Evolutionary conservation across 2,113 vertebrate species (phyloP), one percentile per base, ranked within the genome.

Genomic region (Acrocephalus arundinaceus): DNA sequence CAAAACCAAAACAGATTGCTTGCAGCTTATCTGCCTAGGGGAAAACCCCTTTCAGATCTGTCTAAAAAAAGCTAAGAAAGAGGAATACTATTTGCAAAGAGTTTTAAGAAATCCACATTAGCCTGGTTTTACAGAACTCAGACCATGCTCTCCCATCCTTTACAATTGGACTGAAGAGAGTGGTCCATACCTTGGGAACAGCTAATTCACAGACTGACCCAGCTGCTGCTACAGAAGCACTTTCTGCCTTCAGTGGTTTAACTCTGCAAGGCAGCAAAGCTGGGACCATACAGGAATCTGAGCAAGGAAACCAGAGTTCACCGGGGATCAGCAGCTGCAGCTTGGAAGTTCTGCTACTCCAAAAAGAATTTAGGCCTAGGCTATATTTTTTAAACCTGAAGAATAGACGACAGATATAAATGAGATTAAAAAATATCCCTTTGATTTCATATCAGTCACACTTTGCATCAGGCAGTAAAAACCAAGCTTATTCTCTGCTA

Each of bases 111-210:
- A 39, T 28, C 22, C 17, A 31, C 19, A 37, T 11, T 54, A 81
- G 3, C 28, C 30, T 48, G 13, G 12, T 74, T 48, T 77, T 73
- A 65, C 7, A 85, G 62, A 68, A n/a, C 15, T 35, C 1, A 0
- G 78, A 20, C 45, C 48, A 33, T 5, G 11, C 20, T 68, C 37
- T 46, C 39, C 63, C 7, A 59, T 30, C 66, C 59, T 48, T 27
- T 27, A 18, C 19, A 46, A 8, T 0, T 9, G 28, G 27, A 37
- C 68, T 48, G 22, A 15, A 52, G n/a, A 21, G 22, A 0, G 0
- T 2, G 11, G 61, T 25, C 58, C 41, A 16, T 1, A 4, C 11
- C 52, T 61, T 37, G 23, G 22, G 55, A 72, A 57, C 85, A 91
- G 33, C 35, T 43, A 39, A 22, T 15, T 72, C 67, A 61, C 27